Evolutionary conservation across 2,888 invertebrate species (phyloP).

Genomic region (Fissipunctia ypsillon): DNA sequence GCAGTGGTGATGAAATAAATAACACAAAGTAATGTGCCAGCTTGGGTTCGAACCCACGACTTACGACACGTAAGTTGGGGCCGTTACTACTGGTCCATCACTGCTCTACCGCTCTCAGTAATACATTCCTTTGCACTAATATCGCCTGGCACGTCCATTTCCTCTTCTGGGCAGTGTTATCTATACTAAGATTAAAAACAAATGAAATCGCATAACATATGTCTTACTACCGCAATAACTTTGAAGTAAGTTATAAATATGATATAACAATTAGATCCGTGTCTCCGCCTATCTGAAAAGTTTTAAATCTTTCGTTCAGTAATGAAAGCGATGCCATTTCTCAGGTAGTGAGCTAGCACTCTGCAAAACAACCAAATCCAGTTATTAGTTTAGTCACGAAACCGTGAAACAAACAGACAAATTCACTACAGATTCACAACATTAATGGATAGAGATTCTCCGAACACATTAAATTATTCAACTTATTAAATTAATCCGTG

Average conservation of each 20-base stretch:
- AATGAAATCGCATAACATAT: background rate
- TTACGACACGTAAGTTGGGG: no score
- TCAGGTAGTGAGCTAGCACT: background rate
- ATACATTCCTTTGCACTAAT: background rate
- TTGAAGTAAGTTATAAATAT: background rate
- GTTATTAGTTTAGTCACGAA: constrained; percentile 8
- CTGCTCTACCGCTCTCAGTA: no score
- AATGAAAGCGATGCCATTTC: background rate
- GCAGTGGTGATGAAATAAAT: no score
- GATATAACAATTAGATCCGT: background rate
- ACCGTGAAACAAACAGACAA: constrained; percentile 14
- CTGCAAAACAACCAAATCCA: background rate
- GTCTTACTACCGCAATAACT: background rate
- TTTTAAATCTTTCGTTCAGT: background rate
- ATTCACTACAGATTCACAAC: background rate
- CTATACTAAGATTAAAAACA: background rate
- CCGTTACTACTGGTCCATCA: no score
- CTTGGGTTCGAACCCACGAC: no score
- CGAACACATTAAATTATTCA: constrained; percentile 37
- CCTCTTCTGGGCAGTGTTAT: background rate
- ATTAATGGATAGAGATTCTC: background rate
- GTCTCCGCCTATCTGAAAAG: background rate
- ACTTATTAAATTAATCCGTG: constrained; percentile 49
- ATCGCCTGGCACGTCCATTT: background rate
- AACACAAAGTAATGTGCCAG: no score